Evolutionary conservation across 2,888 invertebrate species (phyloP), one percentile per base, ranked within the genome.

Genomic region (Drosophila neonasuta): DNA sequence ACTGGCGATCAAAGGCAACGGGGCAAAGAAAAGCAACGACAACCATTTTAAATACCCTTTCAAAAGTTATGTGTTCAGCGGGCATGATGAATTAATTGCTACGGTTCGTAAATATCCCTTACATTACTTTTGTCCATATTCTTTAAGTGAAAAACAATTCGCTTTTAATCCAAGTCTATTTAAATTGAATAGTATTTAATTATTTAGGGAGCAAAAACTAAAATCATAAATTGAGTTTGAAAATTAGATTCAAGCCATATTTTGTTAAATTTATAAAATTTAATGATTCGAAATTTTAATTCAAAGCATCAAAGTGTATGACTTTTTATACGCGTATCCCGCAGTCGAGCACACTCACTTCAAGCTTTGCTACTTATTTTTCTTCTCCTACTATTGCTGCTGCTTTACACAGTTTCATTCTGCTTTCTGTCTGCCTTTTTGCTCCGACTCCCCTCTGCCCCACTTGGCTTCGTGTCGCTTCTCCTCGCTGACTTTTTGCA

Each of bases 1-100:
- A 55, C 62, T 66, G 61, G 50, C 80, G 75, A 82, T 85, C 80
- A 79, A 72, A 74, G 69, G 49, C 78, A 65, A 71, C 61, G 63
- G 59, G 51, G 41, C 56, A 34, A 13, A 41, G 7, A 51, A 74
- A 71, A 70, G 66, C 71, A 75, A 68, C 61, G 59, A 58, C 69
- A 69, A 73, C 46, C 54, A 57, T 62, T 67, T 61, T 69, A n/a
- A 3, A 36, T 36, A 36, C 36, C n/a, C 36, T 36, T 2, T 5
- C 2, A 5, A 36, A 11, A 36, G 4, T 20, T 20, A 4, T 6
- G 36, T 11, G 4, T 4, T 5, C 10, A 6, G 1, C 11, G 36
- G n/a, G 36, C 5, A 5, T 36, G 36, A 11, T 36, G 5, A 24
- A 24, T 24, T 20, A 20, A 20, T 20, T 20, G 20, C 20, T 3